Evolutionary conservation across 2,888 invertebrate genomes (phyloP), one percentile per base, ranked within the genome.

Genomic region (Epirrhoe alternata): DNA sequence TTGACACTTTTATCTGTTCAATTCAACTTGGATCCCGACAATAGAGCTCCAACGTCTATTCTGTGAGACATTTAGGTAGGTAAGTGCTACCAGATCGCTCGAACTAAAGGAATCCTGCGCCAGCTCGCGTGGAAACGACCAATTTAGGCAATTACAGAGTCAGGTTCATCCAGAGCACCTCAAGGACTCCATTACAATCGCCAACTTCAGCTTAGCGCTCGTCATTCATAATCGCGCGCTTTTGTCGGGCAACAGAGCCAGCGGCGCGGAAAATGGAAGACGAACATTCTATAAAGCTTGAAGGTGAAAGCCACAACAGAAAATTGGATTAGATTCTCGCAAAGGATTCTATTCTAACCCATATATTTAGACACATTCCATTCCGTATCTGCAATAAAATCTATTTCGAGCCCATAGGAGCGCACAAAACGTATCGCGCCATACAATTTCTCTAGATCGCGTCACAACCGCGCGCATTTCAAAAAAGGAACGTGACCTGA

Each of bases 401-500:
- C 80, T 79, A 82, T 82, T 83, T 82, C 69, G 73, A 78, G 64
- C 69, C 68, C 66, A 66, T 67, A 76, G 75, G 77, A 62, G 64
- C 61, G 64, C 71, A 80, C 75, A 73, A 71, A 71, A 68, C 68
- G 68, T 56, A 65, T 75, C 74, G 75, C 71, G 71, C 75, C 74
- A 76, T 77, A 80, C 70, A 78, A 78, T 78, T 74, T 77, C 75
- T 79, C 66, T 42, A 61, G 62, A 76, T 78, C 76, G 79, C 77
- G 78, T 81, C 81, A 80, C 78, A 79, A 81, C 81, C 84, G 84
- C 84, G 83, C 84, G 70, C 85, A 81, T 87, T 90, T 88, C 87
- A 85, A 90, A 90, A 90, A 91, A 89, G 86, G 89, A 90, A 90
- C 92, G 92, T 91, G 92, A 89, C 91, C 92, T 87, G 92, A 88